A percentile compares a stretch with the other conserved stretches of the same genome.
Conservation (phyloP, 2,888 invertebrate species). For the Lordiphosa fenestrarum region DNA sequence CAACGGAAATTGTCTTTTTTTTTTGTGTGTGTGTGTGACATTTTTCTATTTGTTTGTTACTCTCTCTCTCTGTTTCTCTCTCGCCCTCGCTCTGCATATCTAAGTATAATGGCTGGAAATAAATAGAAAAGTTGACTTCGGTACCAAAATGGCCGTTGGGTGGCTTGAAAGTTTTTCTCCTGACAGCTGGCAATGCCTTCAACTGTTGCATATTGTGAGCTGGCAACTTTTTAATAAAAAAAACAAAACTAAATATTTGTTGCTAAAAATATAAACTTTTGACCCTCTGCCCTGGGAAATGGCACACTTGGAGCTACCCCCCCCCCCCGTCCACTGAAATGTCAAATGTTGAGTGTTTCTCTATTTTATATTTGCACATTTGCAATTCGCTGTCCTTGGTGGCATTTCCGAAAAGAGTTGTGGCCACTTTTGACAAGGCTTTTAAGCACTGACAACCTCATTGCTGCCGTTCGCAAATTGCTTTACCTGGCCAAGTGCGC, state of each 20-base stretch:
- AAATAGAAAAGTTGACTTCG: not conserved
- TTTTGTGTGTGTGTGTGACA: constrained; percentile 37
- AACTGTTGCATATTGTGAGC: constrained; percentile 48
- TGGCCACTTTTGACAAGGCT: constrained; percentile 49
- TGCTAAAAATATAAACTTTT: constrained; percentile 28
- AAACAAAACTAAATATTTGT: constrained; percentile 7
- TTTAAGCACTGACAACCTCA: constrained; percentile 43
- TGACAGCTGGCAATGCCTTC: constrained; percentile 8
- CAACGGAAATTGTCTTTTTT: constrained; percentile 55
- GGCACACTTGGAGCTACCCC: no score
- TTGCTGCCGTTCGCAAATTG: constrained; percentile 36
- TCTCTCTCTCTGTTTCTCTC: no score
- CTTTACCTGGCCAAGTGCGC: constrained; percentile 24
- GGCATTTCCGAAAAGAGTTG: constrained; percentile 4
- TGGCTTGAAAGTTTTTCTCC: no score
- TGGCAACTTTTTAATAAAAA: constrained; percentile 10
- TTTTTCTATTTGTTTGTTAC: constrained; percentile 33
- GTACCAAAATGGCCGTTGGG: no score
- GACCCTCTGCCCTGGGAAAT: constrained; percentile 42
- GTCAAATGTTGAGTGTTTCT: constrained; percentile 50
- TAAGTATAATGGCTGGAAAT: no score
- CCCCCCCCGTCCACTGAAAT: constrained; percentile 52
- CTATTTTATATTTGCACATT: constrained; percentile 48
- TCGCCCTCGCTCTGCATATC: no score
- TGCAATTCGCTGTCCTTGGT: constrained; percentile 19